Conservation (phyloP, 2,888 invertebrate genomes). For the Dione juno region DNA sequence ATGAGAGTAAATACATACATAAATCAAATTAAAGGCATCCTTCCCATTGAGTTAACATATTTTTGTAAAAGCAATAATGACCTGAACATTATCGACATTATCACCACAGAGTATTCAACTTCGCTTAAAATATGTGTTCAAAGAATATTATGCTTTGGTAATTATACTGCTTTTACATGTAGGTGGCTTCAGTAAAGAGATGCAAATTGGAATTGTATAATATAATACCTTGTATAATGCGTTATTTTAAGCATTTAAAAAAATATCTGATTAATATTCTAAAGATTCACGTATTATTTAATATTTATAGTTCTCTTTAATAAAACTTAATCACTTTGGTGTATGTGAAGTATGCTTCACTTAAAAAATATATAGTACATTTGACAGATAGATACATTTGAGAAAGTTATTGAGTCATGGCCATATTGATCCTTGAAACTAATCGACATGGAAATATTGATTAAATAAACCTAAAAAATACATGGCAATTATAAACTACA, state of each 20-base stretch:
- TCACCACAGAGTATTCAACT: background rate
- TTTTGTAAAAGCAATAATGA: background rate
- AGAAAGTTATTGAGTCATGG: background rate
- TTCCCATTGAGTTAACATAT: background rate
- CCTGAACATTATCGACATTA: background rate
- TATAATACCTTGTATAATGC: constrained; percentile 1
- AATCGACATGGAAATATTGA: background rate
- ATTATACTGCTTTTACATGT: constrained; percentile 26
- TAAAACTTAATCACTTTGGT: background rate
- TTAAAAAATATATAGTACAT: background rate
- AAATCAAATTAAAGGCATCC: background rate
- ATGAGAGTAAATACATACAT: background rate
- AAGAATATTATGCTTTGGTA: constrained; percentile 8
- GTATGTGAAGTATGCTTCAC: background rate
- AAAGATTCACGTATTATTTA: background rate
- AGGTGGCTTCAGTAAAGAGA: constrained; percentile 24
- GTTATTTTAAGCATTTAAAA: background rate
- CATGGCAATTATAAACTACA: background rate
- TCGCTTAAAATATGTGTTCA: constrained; percentile 11
- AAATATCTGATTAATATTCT: background rate
- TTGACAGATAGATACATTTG: background rate
- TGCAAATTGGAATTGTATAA: background rate
- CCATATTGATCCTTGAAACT: background rate
- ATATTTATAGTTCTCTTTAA: background rate
- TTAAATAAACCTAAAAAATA: background rate